A percentile compares a stretch with the other conserved stretches of the same genome.
Conservation (phyloP, 2,113 vertebrate species). For the Recurvirostra avosetta region DNA sequence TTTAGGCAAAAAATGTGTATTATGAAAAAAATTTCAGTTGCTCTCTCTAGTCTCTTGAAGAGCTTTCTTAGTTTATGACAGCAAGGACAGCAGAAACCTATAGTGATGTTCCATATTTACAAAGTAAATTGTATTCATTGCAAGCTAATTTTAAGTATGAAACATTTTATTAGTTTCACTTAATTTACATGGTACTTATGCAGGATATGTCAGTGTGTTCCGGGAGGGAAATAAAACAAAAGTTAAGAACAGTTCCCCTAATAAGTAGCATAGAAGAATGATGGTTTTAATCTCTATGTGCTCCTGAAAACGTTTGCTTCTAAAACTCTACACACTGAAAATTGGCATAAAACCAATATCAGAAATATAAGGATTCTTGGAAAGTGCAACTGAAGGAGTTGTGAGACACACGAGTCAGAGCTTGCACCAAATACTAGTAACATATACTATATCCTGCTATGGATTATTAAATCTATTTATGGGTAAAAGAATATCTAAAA, state of each 20-base stretch:
- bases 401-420: neutral
- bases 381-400: neutral
- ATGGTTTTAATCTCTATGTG: neutral
- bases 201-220: neutral
- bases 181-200: neutral
- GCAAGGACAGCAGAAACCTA: neutral
- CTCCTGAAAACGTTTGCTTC: neutral
- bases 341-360: neutral
- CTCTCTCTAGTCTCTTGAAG: neutral
- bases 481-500: neutral
- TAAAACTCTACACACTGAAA: neutral
- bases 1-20: neutral
- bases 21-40: neutral
- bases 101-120: neutral
- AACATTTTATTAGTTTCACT: neutral
- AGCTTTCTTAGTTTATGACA: neutral
- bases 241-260: neutral
- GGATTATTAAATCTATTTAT: neutral
- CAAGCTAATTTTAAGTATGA: neutral
- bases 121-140: neutral
- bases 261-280: neutral
- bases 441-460: neutral
- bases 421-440: neutral
- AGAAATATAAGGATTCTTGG: neutral
- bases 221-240: neutral